Conservation (phyloP, 2,797 vertebrate genomes). For the Fringilla coelebs region DNA sequence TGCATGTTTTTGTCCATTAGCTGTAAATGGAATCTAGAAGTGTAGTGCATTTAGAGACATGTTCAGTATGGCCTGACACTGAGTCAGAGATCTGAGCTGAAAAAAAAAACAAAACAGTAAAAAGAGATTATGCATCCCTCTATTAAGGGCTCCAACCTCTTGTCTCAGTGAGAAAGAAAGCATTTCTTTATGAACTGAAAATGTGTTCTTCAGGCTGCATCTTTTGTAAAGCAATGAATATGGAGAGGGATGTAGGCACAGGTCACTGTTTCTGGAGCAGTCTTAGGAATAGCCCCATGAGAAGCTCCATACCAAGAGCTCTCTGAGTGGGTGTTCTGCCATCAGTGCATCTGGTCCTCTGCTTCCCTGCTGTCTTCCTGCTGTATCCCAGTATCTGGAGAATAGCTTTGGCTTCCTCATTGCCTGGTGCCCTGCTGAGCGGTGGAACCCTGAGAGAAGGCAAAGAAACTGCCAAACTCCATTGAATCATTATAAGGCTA, state of each 20-base stretch:
- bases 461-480: neutral
- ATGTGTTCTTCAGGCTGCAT: neutral
- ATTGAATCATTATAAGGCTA: neutral
- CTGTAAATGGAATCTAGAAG: neutral
- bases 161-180: neutral
- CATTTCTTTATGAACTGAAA: neutral
- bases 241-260: neutral
- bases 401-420: conserved; percentile 3
- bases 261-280: neutral
- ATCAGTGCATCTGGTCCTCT: conserved; percentile 12
- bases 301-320: neutral
- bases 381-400: neutral
- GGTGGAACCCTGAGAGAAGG: neutral
- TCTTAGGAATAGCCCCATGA: neutral
- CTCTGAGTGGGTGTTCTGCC: conserved; percentile 37
- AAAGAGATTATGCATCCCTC: neutral
- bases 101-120: neutral
- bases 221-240: neutral
- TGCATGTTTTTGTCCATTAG: neutral
- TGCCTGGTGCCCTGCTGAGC: conserved; percentile 34
- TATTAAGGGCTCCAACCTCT: neutral
- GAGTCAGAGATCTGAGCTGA: neutral
- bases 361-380: conserved; percentile 33
- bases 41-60: neutral
- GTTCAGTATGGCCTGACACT: neutral